phyloP scores from a whole-genome alignment of 2,888 invertebrate genomes.

The Tipula vernalis region DNA sequence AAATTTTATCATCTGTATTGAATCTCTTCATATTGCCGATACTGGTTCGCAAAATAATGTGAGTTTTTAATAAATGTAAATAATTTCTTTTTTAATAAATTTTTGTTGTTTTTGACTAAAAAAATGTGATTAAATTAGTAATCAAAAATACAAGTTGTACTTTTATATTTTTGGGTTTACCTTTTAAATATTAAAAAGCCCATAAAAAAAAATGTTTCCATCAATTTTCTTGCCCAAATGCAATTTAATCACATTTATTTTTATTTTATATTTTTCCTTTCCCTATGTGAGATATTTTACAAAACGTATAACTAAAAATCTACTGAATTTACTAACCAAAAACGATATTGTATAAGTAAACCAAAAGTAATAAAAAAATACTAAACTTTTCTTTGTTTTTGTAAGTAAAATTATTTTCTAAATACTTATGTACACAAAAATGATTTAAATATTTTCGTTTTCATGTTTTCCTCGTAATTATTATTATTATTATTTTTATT shows the following conservation, averaged over 20 bases:
- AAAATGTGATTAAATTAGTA: constrained; percentile 12
- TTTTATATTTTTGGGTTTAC: not conserved
- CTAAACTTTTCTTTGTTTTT: not conserved
- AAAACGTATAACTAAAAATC: not conserved
- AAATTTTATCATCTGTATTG: constrained; percentile 85
- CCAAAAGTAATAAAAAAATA: not conserved
- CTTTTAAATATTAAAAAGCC: not conserved
- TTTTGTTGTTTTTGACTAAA: not conserved
- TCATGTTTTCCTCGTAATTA: not conserved
- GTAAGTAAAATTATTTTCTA: not conserved
- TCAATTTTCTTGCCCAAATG: not conserved
- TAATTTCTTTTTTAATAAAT: constrained; percentile 10
- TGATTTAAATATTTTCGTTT: not conserved
- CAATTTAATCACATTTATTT: not conserved
- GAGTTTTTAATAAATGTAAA: constrained; percentile 38
- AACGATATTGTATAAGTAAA: not conserved
- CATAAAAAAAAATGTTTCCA: not conserved
- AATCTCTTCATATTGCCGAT: constrained; percentile 88
- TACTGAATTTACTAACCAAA: not conserved
- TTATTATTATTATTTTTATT: not conserved
- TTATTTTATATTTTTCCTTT: not conserved
- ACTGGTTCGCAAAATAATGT: constrained; percentile 77
- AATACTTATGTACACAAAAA: not conserved
- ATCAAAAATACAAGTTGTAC: not conserved
- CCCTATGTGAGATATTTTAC: not conserved